Evolutionary conservation across 2,888 invertebrate genomes (phyloP).

Genomic region (Caenorhabditis sulstoni): DNA sequence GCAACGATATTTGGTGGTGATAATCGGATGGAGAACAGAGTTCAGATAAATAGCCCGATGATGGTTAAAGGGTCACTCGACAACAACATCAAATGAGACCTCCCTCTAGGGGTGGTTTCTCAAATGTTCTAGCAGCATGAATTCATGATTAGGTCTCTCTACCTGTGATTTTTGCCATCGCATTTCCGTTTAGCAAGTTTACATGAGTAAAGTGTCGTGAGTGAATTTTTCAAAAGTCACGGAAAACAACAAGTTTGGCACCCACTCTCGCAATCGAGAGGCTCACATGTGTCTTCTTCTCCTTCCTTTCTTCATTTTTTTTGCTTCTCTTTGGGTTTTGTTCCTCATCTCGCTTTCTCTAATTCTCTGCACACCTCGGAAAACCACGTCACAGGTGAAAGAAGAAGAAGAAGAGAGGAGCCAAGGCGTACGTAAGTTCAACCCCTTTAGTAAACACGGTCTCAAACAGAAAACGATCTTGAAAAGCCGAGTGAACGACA

Average conservation of each 20-base stretch:
- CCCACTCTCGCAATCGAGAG: constrained; percentile 29
- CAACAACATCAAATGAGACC: too few relatives aligned
- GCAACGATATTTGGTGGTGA: too few relatives aligned
- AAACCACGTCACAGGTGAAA: constrained; percentile 48
- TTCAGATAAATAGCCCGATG: too few relatives aligned
- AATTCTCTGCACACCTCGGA: not conserved
- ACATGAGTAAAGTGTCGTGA: constrained; percentile 41
- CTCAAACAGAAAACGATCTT: constrained; percentile 33
- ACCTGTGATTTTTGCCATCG: constrained; percentile 44
- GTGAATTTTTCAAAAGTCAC: constrained; percentile 55
- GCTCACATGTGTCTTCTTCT: constrained; percentile 46
- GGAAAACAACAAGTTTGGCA: constrained; percentile 57
- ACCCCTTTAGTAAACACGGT: constrained; percentile 16
- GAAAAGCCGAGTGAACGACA: constrained; percentile 26
- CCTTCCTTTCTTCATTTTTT: constrained; percentile 17
- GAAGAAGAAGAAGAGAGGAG: not conserved
- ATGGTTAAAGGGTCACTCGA: too few relatives aligned
- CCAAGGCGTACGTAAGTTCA: constrained; percentile 14
- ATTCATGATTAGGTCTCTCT: constrained; percentile 7
- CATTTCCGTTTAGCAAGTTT: constrained; percentile 41
- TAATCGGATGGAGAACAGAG: too few relatives aligned
- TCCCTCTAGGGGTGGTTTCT: too few relatives aligned
- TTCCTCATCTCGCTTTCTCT: constrained; percentile 44
- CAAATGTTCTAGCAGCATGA: not conserved
- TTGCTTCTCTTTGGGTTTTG: constrained; percentile 27